Conservation (phyloP, 2,797 vertebrate species). For the Microctenopoma lineatum region DNA sequence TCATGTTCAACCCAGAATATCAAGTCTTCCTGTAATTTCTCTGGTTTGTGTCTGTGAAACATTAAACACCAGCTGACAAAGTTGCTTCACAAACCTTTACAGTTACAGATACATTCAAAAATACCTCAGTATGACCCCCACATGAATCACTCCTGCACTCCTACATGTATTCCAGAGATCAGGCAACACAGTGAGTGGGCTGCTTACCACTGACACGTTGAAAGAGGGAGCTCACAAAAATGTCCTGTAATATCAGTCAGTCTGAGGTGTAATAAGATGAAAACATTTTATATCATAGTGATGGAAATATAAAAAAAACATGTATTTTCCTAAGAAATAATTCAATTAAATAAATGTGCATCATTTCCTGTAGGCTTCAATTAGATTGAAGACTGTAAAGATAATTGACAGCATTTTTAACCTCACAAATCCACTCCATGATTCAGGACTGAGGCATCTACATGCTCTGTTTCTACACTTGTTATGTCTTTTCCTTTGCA, state of each 20-base stretch:
- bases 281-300: too few relatives aligned
- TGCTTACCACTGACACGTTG: not conserved
- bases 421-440: too few relatives aligned
- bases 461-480: too few relatives aligned
- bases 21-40: conserved; percentile 28
- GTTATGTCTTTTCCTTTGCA: too few relatives aligned
- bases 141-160: conserved; percentile 56
- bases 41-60: conserved; percentile 33
- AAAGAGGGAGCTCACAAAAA: conserved; percentile 1
- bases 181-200: conserved; percentile 18
- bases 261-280: not conserved
- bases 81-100: conserved; percentile 32
- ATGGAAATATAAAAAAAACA: too few relatives aligned
- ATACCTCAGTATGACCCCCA: conserved; percentile 11
- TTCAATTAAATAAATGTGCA: too few relatives aligned
- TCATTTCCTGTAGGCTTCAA: too few relatives aligned
- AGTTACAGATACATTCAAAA: conserved; percentile 52
- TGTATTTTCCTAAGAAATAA: too few relatives aligned
- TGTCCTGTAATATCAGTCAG: not conserved
- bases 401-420: too few relatives aligned
- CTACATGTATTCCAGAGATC: conserved; percentile 30
- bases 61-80: conserved; percentile 44
- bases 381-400: too few relatives aligned
- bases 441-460: too few relatives aligned
- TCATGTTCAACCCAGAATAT: conserved; percentile 18